These are phyloP conservation scores for Lycocorax pyrrhopterus DNA, from an alignment of 2,113 vertebrate species.

Conservation along the genomic window DNA sequence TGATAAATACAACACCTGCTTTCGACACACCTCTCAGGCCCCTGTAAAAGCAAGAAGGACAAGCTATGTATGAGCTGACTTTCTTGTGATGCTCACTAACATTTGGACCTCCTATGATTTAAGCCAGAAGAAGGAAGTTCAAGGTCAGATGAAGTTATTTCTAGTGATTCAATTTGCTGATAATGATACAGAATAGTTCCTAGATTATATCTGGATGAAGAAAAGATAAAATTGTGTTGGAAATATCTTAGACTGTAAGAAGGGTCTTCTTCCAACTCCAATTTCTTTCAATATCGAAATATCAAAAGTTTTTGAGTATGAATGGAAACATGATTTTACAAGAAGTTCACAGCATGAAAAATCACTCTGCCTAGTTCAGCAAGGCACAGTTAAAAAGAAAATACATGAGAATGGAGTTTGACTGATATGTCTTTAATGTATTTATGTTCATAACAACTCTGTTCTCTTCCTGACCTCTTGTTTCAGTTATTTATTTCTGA, in stretches of 20 bases:
- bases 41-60: background rate
- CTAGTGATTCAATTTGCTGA: background rate
- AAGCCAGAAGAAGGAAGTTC: background rate
- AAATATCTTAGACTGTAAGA: background rate
- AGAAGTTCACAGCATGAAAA: background rate
- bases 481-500: slow-evolving; percentile 50
- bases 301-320: background rate
- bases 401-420: slow-evolving; percentile 9
- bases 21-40: background rate
- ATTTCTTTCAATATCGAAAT: background rate
- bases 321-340: background rate
- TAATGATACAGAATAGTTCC: background rate
- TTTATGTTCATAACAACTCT: slow-evolving; percentile 10
- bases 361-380: background rate
- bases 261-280: background rate
- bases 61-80: background rate
- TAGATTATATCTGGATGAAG: background rate
- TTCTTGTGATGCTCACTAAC: background rate
- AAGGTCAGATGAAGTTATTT: background rate
- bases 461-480: slow-evolving; percentile 37
- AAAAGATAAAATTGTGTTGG: background rate
- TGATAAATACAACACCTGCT: background rate
- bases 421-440: slow-evolving; percentile 23
- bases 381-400: slow-evolving; percentile 17
- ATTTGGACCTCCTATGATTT: background rate